Evolutionary conservation across 2,797 vertebrate genomes (phyloP).

Genomic region (Enteromius radiatus): DNA sequence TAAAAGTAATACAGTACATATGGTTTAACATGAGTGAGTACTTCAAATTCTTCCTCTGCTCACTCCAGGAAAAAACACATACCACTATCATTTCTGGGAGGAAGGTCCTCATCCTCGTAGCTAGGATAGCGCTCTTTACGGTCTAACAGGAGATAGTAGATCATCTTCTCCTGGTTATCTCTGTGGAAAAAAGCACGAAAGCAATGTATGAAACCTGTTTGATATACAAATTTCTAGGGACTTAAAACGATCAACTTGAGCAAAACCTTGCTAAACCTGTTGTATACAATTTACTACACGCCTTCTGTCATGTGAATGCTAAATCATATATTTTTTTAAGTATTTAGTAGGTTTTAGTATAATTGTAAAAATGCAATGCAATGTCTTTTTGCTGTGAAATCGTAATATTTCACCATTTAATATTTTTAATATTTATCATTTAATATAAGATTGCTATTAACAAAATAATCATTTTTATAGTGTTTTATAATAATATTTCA

Average conservation of each 20-base stretch:
- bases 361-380: background rate
- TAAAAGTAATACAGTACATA: background rate
- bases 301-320: background rate
- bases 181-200: constrained; percentile 65
- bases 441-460: too few species aligned
- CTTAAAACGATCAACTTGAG: background rate
- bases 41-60: background rate
- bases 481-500: too few species aligned
- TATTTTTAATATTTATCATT: too few species aligned
- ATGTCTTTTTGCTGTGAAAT: too few species aligned
- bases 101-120: constrained; percentile 92
- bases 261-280: background rate
- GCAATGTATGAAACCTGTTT: background rate
- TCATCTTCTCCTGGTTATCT: constrained; percentile 96
- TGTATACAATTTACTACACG: background rate
- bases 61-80: constrained; percentile 2
- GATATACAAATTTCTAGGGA: background rate
- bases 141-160: constrained; percentile 91
- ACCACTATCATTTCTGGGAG: constrained; percentile 90
- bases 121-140: constrained; percentile 93
- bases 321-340: background rate
- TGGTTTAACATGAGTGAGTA: background rate
- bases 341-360: background rate
- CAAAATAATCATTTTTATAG: too few species aligned
- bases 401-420: too few species aligned